Conservation (phyloP, 2,888 invertebrate genomes). For the Dione vanillae region DNA sequence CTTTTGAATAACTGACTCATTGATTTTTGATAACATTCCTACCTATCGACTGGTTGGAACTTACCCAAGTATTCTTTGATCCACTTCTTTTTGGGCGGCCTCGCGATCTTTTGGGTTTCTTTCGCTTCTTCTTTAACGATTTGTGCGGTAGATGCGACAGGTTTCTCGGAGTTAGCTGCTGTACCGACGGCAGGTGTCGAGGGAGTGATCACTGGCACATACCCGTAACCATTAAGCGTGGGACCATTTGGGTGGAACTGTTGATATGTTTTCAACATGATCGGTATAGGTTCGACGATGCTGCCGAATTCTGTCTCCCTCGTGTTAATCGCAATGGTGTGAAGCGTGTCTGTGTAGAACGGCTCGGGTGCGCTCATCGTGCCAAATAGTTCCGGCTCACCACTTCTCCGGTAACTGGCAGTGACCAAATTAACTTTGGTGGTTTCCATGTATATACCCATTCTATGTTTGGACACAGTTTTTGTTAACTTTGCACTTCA, state of each 20-base stretch:
- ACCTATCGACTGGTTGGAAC: conserved; percentile 51
- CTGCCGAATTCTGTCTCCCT: conserved; percentile 76
- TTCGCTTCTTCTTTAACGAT: conserved; percentile 60
- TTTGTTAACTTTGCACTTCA: conserved; percentile 59
- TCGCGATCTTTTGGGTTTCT: conserved; percentile 60
- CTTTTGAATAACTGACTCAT: conserved; percentile 16
- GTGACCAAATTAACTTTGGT: conserved; percentile 75
- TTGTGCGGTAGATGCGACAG: conserved; percentile 58
- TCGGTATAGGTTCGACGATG: conserved; percentile 73
- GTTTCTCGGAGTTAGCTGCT: conserved; percentile 58
- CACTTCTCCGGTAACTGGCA: conserved; percentile 66
- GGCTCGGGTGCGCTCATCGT: conserved; percentile 70
- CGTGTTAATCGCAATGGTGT: conserved; percentile 74
- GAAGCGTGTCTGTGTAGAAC: conserved; percentile 68
- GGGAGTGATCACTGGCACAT: conserved; percentile 54
- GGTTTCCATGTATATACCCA: conserved; percentile 82
- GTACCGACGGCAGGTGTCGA: conserved; percentile 56
- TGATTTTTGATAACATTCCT: conserved; percentile 23
- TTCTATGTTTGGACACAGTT: conserved; percentile 69
- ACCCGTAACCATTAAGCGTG: conserved; percentile 61
- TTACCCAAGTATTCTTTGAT: conserved; percentile 87
- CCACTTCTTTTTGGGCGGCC: conserved; percentile 90
- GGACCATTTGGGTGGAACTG: conserved; percentile 62
- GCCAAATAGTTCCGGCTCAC: conserved; percentile 64
- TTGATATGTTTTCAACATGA: conserved; percentile 70